Evolutionary conservation across 1,140 invertebrate species (phyloP), one percentile per base, ranked within the genome.

Genomic region (Pseudomyrmex dendroicus): DNA sequence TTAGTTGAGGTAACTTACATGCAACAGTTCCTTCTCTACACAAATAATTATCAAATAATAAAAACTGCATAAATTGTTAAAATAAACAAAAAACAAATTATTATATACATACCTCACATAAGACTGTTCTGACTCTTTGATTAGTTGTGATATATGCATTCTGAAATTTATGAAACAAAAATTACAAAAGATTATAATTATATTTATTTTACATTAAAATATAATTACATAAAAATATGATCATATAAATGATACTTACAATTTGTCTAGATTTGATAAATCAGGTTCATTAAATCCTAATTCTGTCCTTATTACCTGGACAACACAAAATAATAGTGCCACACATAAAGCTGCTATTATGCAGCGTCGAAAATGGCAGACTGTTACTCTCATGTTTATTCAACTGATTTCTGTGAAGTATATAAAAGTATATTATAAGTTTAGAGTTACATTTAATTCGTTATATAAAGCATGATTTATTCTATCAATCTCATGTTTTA

Each of bases 1-100:
- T 95, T 22, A 97, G 92, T 20, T 95, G 91, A 0, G 97, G 97
- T 85, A 96, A 95, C 63, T 95, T 95, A 87, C 97, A 97, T 15
- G 94, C 95, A 20, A 90, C 83, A 5, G 80, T 62, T 44, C 90
- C 91, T 78, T 93, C 88, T 52, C 90, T 92, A 22, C 22, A 86
- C 20, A 68, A 61, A 68, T 17, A 48, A 73, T 77, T 52, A 61
- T 61, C 12, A 73, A n/a, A 8, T 64, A 20, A 63, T 52, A 9
- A 74, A 73, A 17, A 67, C 56, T 86, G 84, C 9, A 62, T 44
- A 57, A 68, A 22, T n/a, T 35, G 12, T 56, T 12, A 63, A 25
- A 46, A n/a, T 12, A 15, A 35, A 22, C 22, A 56, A 66, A 52
- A 76, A 66, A 10, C 15, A 70, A 62, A 66, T 15, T 68, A 59